phyloP scores from a whole-genome alignment of 2,113 vertebrate species.

The Syrrhaptes paradoxus region DNA sequence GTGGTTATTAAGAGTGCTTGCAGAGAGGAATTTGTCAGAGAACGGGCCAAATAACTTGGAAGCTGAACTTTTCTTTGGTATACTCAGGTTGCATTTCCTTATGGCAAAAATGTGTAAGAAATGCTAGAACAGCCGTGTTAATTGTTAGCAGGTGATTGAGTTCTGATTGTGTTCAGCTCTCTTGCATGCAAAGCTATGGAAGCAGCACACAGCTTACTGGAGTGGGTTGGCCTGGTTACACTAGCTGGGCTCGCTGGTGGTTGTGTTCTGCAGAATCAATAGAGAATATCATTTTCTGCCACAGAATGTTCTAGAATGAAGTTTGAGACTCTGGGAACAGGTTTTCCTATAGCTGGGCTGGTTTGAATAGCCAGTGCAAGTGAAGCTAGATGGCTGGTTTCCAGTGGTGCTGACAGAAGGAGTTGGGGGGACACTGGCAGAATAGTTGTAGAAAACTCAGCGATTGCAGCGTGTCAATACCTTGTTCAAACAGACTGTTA shows the following conservation, averaged over 20 bases:
- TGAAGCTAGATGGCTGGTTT: not conserved
- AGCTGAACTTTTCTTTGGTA: not conserved
- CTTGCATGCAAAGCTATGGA: not conserved
- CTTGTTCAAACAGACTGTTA: not conserved
- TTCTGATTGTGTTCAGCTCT: not conserved
- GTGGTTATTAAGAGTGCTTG: not conserved
- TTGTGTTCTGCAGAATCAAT: not conserved
- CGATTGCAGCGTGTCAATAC: not conserved
- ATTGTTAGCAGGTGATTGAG: not conserved
- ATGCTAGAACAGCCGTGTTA: not conserved
- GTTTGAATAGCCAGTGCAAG: not conserved
- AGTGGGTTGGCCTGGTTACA: not conserved
- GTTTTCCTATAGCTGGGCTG: not conserved
- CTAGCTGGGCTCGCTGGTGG: not conserved
- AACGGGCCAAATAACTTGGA: not conserved
- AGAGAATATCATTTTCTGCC: not conserved
- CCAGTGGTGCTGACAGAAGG: not conserved
- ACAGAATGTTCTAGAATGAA: not conserved
- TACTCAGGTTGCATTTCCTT: not conserved
- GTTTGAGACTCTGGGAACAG: not conserved
- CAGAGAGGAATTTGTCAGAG: not conserved
- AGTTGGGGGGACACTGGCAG: too few species aligned
- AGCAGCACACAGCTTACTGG: too few species aligned
- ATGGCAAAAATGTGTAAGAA: not conserved
- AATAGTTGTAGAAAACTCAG: not conserved